These are phyloP conservation scores for Coilia nasus DNA, from an alignment of 2,797 vertebrate genomes.

Conservation along the genomic window DNA sequence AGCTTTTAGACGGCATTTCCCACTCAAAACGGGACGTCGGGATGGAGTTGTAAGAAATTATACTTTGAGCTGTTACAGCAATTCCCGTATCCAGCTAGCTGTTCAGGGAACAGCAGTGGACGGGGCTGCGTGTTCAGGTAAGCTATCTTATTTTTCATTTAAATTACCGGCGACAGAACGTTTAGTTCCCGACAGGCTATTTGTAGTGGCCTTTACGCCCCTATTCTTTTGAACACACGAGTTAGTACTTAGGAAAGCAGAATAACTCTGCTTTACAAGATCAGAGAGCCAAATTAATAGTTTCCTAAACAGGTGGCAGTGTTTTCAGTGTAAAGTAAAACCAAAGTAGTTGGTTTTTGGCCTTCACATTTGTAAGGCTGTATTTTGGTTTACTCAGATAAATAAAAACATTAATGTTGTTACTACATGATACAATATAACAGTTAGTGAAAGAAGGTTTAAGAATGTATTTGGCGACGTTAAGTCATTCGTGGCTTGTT, in stretches of 20 bases:
- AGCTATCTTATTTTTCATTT: background rate
- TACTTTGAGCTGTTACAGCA: background rate
- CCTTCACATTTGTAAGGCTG: background rate
- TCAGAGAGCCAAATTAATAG: background rate
- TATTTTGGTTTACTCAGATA: background rate
- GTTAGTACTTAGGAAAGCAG: background rate
- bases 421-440: background rate
- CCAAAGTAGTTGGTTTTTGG: background rate
- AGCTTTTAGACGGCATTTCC: slow-evolving; percentile 15
- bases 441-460: too few relatives aligned
- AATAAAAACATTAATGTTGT: background rate
- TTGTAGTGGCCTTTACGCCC: slow-evolving; percentile 8
- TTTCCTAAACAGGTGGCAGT: background rate
- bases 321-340: background rate
- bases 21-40: slow-evolving; percentile 8
- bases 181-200: background rate
- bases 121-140: slow-evolving; percentile 13
- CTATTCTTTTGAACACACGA: background rate
- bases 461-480: too few relatives aligned
- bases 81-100: slow-evolving; percentile 16
- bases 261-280: background rate
- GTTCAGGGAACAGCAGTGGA: background rate
- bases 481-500: background rate
- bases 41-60: slow-evolving; percentile 18
- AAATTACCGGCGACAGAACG: background rate